These are phyloP conservation scores for Noturus placidus DNA, from an alignment of 2,113 vertebrate species.

Conservation along the genomic window DNA sequence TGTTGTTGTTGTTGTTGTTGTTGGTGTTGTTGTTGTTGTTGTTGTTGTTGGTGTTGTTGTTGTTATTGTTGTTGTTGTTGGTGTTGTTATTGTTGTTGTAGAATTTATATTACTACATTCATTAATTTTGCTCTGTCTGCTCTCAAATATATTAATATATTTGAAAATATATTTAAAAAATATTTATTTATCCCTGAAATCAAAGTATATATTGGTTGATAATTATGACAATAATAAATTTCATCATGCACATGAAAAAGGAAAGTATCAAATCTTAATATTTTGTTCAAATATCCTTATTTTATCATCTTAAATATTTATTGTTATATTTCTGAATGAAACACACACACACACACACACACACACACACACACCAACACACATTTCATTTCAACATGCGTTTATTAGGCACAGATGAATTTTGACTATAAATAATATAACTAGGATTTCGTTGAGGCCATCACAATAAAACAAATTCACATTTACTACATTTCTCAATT, in stretches of 20 bases:
- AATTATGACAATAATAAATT: background rate
- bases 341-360: background rate
- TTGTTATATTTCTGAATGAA: background rate
- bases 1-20: no score
- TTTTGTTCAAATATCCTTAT: background rate
- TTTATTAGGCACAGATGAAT: slow-evolving; percentile 72
- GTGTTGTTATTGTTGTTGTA: no score
- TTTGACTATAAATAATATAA: slow-evolving; percentile 66
- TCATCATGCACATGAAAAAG: background rate
- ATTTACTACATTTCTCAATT: background rate
- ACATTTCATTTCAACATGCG: slow-evolving; percentile 39
- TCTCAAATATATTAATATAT: background rate
- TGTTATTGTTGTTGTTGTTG: no score
- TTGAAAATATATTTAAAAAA: no score
- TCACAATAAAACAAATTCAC: slow-evolving; percentile 1
- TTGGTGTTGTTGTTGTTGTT: no score
- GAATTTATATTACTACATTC: background rate
- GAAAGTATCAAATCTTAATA: background rate
- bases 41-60: no score
- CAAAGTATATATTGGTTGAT: background rate
- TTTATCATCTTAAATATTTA: background rate
- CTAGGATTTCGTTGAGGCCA: background rate
- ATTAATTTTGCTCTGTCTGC: background rate
- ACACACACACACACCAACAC: background rate
- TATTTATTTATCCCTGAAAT: background rate